phyloP scores from a whole-genome alignment of 2,113 vertebrate genomes.

The Tragelaphus buxtoni region DNA sequence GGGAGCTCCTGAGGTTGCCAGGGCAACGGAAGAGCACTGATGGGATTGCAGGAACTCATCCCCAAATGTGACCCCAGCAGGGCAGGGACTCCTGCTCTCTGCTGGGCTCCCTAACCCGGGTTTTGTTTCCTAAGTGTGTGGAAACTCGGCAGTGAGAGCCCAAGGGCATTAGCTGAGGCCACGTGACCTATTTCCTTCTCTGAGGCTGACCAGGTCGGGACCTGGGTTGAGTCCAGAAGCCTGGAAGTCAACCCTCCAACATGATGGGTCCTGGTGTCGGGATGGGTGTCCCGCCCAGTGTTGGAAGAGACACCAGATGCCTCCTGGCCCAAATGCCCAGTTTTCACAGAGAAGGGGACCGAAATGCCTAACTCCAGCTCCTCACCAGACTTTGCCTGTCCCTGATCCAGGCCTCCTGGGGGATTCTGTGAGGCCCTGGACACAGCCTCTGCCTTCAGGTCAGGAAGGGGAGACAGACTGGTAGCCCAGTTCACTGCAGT shows the following conservation, averaged over 20 bases:
- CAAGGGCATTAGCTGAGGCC: neutral
- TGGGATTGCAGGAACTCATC: neutral
- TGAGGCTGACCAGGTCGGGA: neutral
- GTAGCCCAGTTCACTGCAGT: neutral
- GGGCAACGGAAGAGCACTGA: neutral
- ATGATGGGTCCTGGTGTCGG: neutral
- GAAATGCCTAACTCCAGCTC: neutral
- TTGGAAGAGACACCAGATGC: neutral
- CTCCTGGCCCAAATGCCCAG: neutral
- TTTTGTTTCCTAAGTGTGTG: neutral
- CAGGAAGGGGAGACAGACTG: neutral
- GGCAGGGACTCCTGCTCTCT: neutral
- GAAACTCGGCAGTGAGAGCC: neutral
- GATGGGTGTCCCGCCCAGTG: no score
- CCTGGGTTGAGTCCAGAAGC: neutral
- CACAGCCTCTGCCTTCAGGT: neutral
- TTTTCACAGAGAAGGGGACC: neutral
- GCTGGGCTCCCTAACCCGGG: accelerated
- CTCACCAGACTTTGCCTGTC: neutral
- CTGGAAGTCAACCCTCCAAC: neutral
- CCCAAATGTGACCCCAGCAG: accelerated
- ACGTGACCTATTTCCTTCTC: neutral
- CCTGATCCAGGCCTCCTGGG: neutral
- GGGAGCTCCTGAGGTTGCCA: no score
- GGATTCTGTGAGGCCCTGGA: neutral